phyloP scores from a whole-genome alignment of 2,888 invertebrate genomes.

The Tolmerus cingulatus region DNA sequence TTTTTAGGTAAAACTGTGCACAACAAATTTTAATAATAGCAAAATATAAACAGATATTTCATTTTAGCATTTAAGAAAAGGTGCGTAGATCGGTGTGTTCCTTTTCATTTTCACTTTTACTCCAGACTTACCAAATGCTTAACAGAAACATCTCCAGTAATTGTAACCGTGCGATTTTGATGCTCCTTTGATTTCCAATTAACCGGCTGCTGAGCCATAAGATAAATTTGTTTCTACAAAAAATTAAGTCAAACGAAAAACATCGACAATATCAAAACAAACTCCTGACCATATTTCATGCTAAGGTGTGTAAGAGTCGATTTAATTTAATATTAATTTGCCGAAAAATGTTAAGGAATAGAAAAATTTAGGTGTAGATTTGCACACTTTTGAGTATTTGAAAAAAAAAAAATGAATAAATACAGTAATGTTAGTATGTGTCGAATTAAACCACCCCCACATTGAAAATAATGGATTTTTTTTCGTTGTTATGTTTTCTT shows the following conservation, averaged over 20 bases:
- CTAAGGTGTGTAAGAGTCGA: not conserved
- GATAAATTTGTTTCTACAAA: conserved; percentile 49
- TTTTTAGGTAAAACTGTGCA: too few relatives aligned
- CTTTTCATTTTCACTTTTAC: not conserved
- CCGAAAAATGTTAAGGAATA: too few relatives aligned
- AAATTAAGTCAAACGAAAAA: conserved; percentile 39
- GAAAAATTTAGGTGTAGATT: too few relatives aligned
- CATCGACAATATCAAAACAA: not conserved
- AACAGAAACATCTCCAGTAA: conserved; percentile 49
- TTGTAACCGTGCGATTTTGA: conserved; percentile 12
- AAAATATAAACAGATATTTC: not conserved
- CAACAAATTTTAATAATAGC: not conserved
- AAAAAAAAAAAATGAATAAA: too few relatives aligned
- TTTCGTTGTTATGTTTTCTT: too few relatives aligned
- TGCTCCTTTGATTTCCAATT: conserved; percentile 44
- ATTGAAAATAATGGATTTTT: too few relatives aligned
- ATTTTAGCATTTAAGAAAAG: not conserved
- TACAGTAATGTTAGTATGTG: too few relatives aligned
- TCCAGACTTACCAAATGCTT: conserved; percentile 52
- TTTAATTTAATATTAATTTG: not conserved
- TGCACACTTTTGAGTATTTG: too few relatives aligned
- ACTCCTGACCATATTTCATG: not conserved
- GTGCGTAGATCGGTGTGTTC: not conserved
- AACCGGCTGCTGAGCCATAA: conserved; percentile 46
- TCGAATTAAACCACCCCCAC: too few relatives aligned